Evolutionary conservation across 2,797 vertebrate species (phyloP).

Genomic region (Anomalospiza imberbis): DNA sequence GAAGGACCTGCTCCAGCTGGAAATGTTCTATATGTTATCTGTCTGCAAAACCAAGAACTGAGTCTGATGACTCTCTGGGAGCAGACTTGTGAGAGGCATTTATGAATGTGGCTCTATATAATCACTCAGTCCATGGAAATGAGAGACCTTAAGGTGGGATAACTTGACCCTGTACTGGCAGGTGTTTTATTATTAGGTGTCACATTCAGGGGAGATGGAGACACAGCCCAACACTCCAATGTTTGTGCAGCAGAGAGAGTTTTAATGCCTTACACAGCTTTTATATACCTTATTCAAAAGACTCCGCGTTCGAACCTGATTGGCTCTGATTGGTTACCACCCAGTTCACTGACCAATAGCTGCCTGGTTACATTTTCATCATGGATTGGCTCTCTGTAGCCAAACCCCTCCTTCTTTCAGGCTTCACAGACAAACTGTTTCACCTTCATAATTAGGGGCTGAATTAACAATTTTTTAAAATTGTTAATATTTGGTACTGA

Average conservation of each 20-base stretch:
- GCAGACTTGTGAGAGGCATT: background rate
- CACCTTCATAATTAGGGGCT: background rate
- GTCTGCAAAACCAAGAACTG: background rate
- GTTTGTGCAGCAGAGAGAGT: background rate
- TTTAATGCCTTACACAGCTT: background rate
- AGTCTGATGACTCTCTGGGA: background rate
- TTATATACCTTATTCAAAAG: background rate
- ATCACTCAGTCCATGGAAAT: background rate
- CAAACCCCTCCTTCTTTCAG: background rate
- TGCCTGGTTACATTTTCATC: background rate
- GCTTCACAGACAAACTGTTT: background rate
- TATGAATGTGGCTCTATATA: accelerated
- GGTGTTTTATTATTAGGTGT: background rate
- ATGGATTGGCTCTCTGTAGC: background rate
- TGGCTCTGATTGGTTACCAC: background rate
- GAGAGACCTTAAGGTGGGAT: background rate
- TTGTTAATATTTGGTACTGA: background rate
- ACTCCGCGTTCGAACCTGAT: background rate
- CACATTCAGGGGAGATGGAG: background rate
- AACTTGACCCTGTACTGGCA: background rate
- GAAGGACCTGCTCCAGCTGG: background rate
- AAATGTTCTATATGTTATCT: background rate
- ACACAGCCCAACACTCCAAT: background rate
- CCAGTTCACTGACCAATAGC: background rate
- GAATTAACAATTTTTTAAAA: background rate